Evolutionary conservation across 2,113 vertebrate genomes (phyloP), one percentile per base, ranked within the genome.

Genomic region (Oryzias celebensis): DNA sequence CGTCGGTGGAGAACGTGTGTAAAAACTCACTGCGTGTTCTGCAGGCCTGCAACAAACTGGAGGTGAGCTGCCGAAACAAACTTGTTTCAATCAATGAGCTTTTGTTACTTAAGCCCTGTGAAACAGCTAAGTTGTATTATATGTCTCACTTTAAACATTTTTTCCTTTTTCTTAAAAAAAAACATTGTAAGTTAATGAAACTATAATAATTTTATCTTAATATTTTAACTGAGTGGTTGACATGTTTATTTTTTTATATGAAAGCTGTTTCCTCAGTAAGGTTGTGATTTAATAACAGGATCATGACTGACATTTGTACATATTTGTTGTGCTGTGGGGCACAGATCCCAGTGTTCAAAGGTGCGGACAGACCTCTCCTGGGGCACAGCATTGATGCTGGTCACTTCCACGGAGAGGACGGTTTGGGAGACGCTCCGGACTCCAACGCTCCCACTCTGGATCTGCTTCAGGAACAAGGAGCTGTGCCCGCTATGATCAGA

Each of bases 311-410:
- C 26, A 28, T 28, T 28, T 7, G 36, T 36, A 10, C 10, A 36
- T 59, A 52, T 26, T 17, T 41, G 1, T 14, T 0, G 4, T 52
- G 6, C 4, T 71, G 3, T 57, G 7, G 2, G 15, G 50, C 56
- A 4, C 68, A 92, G 93, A 90, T 94, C 73, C 91, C 92, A 43
- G 91, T 92, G 20, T 93, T 91, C 77, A 69, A 71, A 59, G 90
- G 92, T 3, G 85, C 90, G 4, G 62, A 65, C 16, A 85, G 54
- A 49, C 61, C 91, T 0, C 62, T 92, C 51, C 78, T 93, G 1
- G 90, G 85, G 7, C 57, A 85, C 4, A 16, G 14, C 5, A 18
- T 87, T 0, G 4, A 3, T n/a, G 75, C 73, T 0, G 62, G 59
- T 31, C 4, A 70, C 3, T 94, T 89, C 65, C 91, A 94, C 17